Evolutionary conservation across 1,140 invertebrate genomes (phyloP).

Genomic region (Habropoda laboriosa): DNA sequence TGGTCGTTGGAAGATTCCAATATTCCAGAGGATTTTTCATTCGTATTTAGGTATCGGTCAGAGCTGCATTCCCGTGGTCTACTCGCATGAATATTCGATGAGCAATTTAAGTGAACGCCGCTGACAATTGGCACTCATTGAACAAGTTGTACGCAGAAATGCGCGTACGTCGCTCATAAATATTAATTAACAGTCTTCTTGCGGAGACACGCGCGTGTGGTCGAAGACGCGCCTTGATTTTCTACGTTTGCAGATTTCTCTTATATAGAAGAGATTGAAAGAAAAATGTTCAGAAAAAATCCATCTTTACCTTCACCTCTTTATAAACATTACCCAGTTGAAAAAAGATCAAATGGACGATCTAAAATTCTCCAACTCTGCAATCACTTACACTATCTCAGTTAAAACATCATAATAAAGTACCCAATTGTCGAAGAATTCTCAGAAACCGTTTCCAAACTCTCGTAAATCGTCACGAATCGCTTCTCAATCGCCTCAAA

Average conservation of each 20-base stretch:
- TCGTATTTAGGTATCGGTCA: slow-evolving; percentile 16
- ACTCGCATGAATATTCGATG: slow-evolving; percentile 47
- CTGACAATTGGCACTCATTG: slow-evolving; percentile 46
- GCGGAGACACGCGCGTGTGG: neutral
- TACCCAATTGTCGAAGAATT: too few relatives aligned
- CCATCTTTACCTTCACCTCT: too few relatives aligned
- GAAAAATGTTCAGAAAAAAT: neutral
- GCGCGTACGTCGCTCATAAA: slow-evolving; percentile 41
- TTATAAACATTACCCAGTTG: too few relatives aligned
- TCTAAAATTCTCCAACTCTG: too few relatives aligned
- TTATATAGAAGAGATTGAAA: neutral
- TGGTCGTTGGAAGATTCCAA: neutral
- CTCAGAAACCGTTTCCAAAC: too few relatives aligned
- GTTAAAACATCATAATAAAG: too few relatives aligned
- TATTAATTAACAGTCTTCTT: slow-evolving; percentile 29
- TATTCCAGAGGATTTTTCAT: neutral
- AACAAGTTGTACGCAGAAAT: slow-evolving; percentile 47
- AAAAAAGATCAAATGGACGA: neutral
- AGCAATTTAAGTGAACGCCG: slow-evolving; percentile 38
- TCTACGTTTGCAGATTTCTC: neutral
- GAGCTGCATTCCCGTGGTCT: slow-evolving; percentile 17
- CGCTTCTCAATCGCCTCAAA: too few relatives aligned
- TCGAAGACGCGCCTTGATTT: neutral
- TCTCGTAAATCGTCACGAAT: too few relatives aligned
- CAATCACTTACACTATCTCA: too few relatives aligned